phyloP scores from a whole-genome alignment of 2,888 invertebrate species.

The Thalpophila matura region DNA sequence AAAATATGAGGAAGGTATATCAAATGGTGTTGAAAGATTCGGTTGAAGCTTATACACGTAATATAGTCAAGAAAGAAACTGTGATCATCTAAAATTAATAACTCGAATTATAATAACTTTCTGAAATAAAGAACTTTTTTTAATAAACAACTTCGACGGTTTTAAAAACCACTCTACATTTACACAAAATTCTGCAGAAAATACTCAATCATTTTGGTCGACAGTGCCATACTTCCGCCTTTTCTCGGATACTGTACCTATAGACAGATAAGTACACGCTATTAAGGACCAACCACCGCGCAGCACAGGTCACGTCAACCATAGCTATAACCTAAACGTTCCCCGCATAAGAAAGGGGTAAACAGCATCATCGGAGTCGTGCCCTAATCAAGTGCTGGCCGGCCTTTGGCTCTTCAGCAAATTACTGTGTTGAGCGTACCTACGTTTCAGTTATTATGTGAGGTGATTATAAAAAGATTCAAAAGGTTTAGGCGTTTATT shows the following conservation, averaged over 20 bases:
- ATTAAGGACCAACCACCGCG: conserved; percentile 62
- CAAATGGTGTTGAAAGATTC: background rate
- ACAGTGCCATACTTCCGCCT: conserved; percentile 14
- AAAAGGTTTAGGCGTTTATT: conserved; percentile 37
- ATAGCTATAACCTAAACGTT: conserved; percentile 56
- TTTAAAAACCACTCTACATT: background rate
- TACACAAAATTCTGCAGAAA: background rate
- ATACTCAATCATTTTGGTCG: background rate
- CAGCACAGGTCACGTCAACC: conserved; percentile 55
- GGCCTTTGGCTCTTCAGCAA: conserved; percentile 68
- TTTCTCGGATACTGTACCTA: conserved; percentile 31
- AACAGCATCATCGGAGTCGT: conserved; percentile 73
- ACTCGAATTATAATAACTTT: too few species aligned
- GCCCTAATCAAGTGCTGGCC: conserved; percentile 72
- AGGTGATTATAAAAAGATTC: conserved; percentile 42
- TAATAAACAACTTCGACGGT: too few species aligned
- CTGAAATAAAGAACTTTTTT: too few species aligned
- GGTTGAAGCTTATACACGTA: background rate
- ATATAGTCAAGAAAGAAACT: background rate
- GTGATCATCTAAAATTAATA: too few species aligned
- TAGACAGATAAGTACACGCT: conserved; percentile 47
- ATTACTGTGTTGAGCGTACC: conserved; percentile 72
- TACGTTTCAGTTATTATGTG: conserved; percentile 54
- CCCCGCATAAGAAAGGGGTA: conserved; percentile 61
- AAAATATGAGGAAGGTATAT: background rate